A percentile compares a stretch with the other conserved stretches of the same genome.
These are phyloP conservation scores for Caenorhabditis auriculariae DNA, from an alignment of 2,888 invertebrate genomes.

Conservation along the genomic window DNA sequence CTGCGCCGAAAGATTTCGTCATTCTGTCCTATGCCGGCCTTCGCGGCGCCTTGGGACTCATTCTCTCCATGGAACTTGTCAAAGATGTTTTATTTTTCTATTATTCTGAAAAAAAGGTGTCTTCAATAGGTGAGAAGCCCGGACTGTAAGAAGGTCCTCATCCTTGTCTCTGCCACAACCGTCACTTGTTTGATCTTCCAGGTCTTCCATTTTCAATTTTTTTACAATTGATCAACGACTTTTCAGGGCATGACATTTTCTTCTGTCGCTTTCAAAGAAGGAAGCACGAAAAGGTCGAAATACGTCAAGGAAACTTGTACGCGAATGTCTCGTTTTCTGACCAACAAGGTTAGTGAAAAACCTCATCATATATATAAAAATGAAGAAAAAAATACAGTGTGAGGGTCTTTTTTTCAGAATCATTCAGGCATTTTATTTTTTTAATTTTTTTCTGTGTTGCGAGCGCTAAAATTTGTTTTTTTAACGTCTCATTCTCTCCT, in stretches of 20 bases:
- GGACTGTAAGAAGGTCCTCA: slow-evolving; percentile 11
- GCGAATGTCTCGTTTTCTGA: slow-evolving; percentile 1
- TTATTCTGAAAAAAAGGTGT: background rate
- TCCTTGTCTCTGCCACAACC: slow-evolving; percentile 17
- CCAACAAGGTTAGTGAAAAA: background rate
- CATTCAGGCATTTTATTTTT: no score
- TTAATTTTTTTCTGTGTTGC: no score
- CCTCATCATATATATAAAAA: background rate
- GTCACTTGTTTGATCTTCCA: slow-evolving; percentile 25
- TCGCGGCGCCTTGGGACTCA: slow-evolving; percentile 71
- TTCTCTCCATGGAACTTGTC: slow-evolving; percentile 69
- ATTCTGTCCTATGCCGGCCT: slow-evolving; percentile 73
- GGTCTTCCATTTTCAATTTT: no score
- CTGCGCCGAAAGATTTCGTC: slow-evolving; percentile 49
- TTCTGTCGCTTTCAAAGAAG: slow-evolving; percentile 15
- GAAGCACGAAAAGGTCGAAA: slow-evolving; percentile 21
- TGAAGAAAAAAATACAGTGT: background rate
- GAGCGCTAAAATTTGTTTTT: no score
- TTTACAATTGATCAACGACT: background rate
- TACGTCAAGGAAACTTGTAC: slow-evolving; percentile 9
- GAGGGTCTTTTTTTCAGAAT: no score
- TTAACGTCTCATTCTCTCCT: background rate
- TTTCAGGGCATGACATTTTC: slow-evolving; percentile 20
- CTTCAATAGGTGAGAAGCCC: background rate
- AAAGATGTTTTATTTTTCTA: slow-evolving; percentile 2